Conservation (phyloP, 1,140 invertebrate genomes). For the Aphis gossypii region DNA sequence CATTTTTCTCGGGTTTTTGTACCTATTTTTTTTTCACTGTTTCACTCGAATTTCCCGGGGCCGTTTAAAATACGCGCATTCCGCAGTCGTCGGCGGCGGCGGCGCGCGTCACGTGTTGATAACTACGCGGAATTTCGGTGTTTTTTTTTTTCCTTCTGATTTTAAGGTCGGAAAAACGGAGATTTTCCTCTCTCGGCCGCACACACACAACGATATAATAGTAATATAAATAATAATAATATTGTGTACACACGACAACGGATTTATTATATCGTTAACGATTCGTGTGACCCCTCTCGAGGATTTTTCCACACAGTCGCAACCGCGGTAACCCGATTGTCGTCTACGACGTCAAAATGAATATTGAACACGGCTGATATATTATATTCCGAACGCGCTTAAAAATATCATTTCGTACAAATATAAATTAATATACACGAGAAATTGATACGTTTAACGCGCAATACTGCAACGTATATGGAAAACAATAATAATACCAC, state of each 20-base stretch:
- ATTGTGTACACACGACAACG: background rate
- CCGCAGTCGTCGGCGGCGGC: background rate
- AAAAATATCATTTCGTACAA: no score
- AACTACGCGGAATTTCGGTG: slow-evolving; percentile 44
- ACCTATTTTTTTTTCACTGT: background rate
- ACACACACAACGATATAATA: background rate
- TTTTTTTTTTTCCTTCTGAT: background rate
- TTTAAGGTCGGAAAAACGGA: background rate
- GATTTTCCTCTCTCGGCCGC: background rate
- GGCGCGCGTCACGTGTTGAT: slow-evolving; percentile 51
- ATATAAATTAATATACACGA: no score
- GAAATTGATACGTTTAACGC: no score
- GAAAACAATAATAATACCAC: no score
- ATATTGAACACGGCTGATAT: background rate
- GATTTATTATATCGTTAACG: background rate
- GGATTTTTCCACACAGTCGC: background rate
- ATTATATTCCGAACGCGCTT: no score
- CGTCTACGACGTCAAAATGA: background rate
- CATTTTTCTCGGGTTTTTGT: slow-evolving; percentile 39
- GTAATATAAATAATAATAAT: background rate
- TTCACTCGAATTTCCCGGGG: background rate
- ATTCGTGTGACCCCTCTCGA: background rate
- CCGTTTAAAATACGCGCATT: slow-evolving; percentile 11
- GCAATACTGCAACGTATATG: no score
- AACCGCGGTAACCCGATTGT: background rate